Evolutionary conservation across 2,113 vertebrate genomes (phyloP).

Genomic region (Plestiodon gilberti): DNA sequence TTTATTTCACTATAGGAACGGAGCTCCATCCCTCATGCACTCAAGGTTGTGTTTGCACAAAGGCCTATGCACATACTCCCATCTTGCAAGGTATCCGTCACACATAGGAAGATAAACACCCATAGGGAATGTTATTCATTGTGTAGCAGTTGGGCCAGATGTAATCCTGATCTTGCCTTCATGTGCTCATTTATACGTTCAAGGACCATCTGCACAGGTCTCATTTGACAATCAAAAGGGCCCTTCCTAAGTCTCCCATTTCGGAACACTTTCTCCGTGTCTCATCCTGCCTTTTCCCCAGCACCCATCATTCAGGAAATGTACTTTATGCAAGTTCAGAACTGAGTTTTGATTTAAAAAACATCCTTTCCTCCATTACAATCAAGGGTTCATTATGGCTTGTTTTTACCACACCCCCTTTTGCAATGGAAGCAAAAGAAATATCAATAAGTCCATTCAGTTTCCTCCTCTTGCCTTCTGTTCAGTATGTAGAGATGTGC

Average conservation of each 20-base stretch:
- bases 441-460: neutral
- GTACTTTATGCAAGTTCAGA: neutral
- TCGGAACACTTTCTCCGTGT: neutral
- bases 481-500: neutral
- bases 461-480: neutral
- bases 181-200: neutral
- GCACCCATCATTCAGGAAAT: neutral
- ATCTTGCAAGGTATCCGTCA: too few species aligned
- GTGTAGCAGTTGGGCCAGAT: too few species aligned
- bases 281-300: neutral
- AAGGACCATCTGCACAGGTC: neutral
- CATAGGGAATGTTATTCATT: too few species aligned
- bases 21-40: too few species aligned
- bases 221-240: neutral
- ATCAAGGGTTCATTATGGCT: neutral
- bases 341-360: neutral
- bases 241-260: neutral
- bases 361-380: neutral
- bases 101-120: too few species aligned
- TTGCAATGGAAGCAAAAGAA: neutral
- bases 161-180: too few species aligned
- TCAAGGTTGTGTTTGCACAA: too few species aligned
- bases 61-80: too few species aligned
- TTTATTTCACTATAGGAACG: too few species aligned
- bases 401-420: neutral